Base-by-base conservation (phyloP, 2,797 vertebrate species). In the Sebastes baramenuke region DNA sequence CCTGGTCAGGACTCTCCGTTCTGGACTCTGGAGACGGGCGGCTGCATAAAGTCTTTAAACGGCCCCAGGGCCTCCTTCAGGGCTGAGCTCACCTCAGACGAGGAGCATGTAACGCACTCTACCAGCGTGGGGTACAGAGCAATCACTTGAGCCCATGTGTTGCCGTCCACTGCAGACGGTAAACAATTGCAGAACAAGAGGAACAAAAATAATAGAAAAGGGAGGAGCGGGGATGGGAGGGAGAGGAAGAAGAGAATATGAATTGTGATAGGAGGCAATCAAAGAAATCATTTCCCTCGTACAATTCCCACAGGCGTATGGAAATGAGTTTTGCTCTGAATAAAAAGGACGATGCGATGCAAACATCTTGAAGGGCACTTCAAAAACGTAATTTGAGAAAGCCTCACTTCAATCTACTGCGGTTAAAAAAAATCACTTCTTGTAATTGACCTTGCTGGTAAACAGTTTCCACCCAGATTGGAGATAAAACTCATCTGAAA, bases 21-120 rank as follows among this genome's bases (percentile, higher is more conserved):
- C 90, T 99, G 97, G 92, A 99, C 97, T 96, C 97, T 97, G 94
- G 96, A 95, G 94, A 96, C 94, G 72, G 98, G 98, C 81, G 99
- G 97, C 77, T 99, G 97, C 98, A 99, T 99, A 94, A 99, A 99
- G 96, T 99, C 99, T 96, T 99, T 98, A 94, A 99, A 99, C 73
- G 98, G 99, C 92, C 97, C 97, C 69, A 99, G 94, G 73, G 99
- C 99, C 88, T 99, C 98, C 92, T 99, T 99, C 80, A 99, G 96
- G 84, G 99, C 99, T 42, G 96, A 97, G 93, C 98, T 98, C 90
- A 99, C 98, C 92, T 99, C 98, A 0, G 97, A 96, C 4, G 98
- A 99, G 1, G 98, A 98, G 87, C 98, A 99, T 32, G 98, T 98
- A 86, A 99, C 98, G 92, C 99, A 99, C 93, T 99, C 98, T 77